Evolutionary conservation across 2,797 vertebrate genomes (phyloP), one percentile per base, ranked within the genome.

Genomic region (Lerista edwardsae): DNA sequence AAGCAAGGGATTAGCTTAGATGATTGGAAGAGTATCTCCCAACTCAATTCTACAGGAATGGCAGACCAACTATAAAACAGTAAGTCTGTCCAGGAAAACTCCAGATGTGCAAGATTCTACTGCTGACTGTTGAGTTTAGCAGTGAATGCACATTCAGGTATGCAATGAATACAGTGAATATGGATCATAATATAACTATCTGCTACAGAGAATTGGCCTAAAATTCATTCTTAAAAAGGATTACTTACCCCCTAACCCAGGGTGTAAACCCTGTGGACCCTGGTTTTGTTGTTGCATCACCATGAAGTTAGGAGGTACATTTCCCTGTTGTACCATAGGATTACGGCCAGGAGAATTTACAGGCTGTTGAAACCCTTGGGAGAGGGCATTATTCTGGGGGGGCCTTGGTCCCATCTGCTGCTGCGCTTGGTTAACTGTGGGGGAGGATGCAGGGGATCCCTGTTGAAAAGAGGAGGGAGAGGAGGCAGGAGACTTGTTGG

Each of bases 391-490:
- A 83, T 93, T 95, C 90, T 96, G 97, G 92, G 95, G 92, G 77
- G 98, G 97, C 92, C 98, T 97, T 95, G 98, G 98, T 95, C 97
- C 97, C 93, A 97, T 95, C 91, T 97, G 97, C 92, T 96, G 96
- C 88, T 97, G 97, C 27, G 96, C 96, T 96, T 99, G 98, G 97
- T 98, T 98, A 94, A 97, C 95, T 9, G 96, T 97, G 55, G 99
- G 98, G 92, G 98, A 99, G 72, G 98, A 99, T 76, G 98, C 98
- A 89, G 98, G 98, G 90, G 98, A 99, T 89, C 97, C 97, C 94
- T 96, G 96, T 95, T 99, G 99, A 94, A 99, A 99, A 89, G 99
- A 98, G 93, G 98, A 99, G 27, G 98, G 98, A 82, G 98, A 99
- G 27, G 98, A 99, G 82, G 98, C 98, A 88, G 99, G 99, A 86